Evolutionary conservation across 2,888 invertebrate species (phyloP), one percentile per base, ranked within the genome.

Genomic region (Phaonia tiefii): DNA sequence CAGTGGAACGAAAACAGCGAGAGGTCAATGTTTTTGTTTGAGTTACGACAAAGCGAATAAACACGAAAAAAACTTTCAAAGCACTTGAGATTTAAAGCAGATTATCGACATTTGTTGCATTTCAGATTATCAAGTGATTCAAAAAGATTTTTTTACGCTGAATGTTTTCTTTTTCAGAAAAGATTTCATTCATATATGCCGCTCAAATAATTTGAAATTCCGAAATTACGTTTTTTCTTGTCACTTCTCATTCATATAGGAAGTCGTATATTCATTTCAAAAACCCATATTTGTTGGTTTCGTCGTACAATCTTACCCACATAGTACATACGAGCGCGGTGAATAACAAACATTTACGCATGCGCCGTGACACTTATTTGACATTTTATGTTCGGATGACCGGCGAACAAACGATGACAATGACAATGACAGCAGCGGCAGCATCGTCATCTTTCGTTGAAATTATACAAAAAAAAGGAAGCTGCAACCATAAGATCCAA

Each of bases 341-440:
- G 81, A 78, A 81, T 78, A 78, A 81, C 75, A 81, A 81, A 78
- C 75, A 75, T 81, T 81, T 78, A 81, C 81, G 81, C 81, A 81
- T 81, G 81, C 72, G 78, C 78, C 72, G 81, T 81, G 81, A 81
- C 81, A 81, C 78, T 81, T 81, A 81, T 81, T 81, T 81, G 81
- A 81, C 81, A 81, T 81, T 81, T 81, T 63, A 78, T 81, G 81
- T 81, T 81, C 69, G 65, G 74, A 71, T 54, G 65, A 20, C 72
- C 17, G 65, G 66, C 69, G 15, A 37, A 69, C 39, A 46, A 56
- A 22, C 31, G 25, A 17, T 25, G 13, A 70, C 17, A 46, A 46
- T 17, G 51, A 54, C 56, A 51, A 39, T 69, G 7, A 37, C 31
- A 15, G 22, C 42, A 20, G 37, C 42, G 37, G 42, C 42, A 63